Percentiles rank a stretch among this genome's conserved stretches.
phyloP scores from a whole-genome alignment of 2,888 invertebrate genomes.

The Elysia crispata region DNA sequence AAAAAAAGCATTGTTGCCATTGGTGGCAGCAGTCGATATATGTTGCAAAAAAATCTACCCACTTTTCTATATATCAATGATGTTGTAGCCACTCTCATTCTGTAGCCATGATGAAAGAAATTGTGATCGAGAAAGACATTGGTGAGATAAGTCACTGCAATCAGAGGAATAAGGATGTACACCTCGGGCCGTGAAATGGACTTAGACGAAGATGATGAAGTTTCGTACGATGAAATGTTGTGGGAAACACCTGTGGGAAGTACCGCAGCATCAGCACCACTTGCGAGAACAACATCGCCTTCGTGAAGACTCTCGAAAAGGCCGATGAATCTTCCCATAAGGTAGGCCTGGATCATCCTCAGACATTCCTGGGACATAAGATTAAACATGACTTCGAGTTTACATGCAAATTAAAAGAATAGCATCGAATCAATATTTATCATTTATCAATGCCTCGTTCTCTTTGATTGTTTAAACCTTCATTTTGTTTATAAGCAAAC shows the following conservation, averaged over 20 bases:
- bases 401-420: no score
- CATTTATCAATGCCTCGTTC: no score
- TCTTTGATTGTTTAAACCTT: no score
- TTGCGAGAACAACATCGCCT: not conserved
- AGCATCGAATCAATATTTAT: no score
- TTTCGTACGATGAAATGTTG: not conserved
- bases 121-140: conserved; percentile 62
- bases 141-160: conserved; percentile 57
- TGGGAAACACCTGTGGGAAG: not conserved
- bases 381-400: no score
- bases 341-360: conserved; percentile 60
- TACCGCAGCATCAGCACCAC: not conserved
- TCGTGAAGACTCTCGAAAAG: conserved; percentile 53
- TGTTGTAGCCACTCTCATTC: conserved; percentile 63
- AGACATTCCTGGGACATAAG: conserved; percentile 57
- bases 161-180: conserved; percentile 57
- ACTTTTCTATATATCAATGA: conserved; percentile 68
- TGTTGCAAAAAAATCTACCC: not conserved
- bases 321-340: conserved; percentile 60
- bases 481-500: no score
- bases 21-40: not conserved
- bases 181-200: conserved; percentile 51
- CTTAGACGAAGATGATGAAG: not conserved
- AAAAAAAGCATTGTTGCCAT: not conserved
- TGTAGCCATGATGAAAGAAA: conserved; percentile 63